Percentiles rank a stretch among this genome's conserved stretches.
Conservation (phyloP, 2,797 vertebrate genomes). For the Peromyscus melanophrys region DNA sequence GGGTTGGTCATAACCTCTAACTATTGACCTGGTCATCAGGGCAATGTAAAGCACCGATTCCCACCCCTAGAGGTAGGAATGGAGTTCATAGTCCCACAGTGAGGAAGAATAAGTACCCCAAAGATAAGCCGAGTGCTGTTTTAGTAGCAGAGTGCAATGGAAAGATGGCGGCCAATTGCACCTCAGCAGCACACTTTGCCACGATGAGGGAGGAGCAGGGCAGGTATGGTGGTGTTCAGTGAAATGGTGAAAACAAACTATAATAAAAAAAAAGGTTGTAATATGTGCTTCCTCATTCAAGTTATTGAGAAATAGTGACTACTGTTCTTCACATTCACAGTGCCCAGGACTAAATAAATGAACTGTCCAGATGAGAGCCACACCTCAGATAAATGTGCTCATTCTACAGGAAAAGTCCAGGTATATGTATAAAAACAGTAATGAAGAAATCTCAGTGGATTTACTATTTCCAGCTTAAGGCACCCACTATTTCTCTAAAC, state of each 20-base stretch:
- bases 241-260: neutral
- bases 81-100: neutral
- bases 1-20: neutral
- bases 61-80: neutral
- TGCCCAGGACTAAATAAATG: neutral
- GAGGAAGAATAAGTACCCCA: neutral
- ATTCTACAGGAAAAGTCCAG: conserved; percentile 36
- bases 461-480: conserved; percentile 45
- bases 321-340: conserved; percentile 42
- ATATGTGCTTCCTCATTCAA: conserved; percentile 30
- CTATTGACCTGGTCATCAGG: neutral
- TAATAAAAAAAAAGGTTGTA: neutral
- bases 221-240: neutral
- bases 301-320: conserved; percentile 25
- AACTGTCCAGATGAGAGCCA: neutral
- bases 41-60: neutral
- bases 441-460: neutral
- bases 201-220: neutral
- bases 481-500: conserved; percentile 12
- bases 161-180: neutral
- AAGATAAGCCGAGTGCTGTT: conserved; percentile 12
- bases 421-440: conserved; percentile 38
- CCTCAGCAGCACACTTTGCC: neutral
- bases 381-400: conserved; percentile 8
- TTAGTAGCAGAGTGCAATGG: conserved; percentile 15